Base-by-base conservation (phyloP, 2,113 vertebrate genomes). In the Platanista minor region DNA sequence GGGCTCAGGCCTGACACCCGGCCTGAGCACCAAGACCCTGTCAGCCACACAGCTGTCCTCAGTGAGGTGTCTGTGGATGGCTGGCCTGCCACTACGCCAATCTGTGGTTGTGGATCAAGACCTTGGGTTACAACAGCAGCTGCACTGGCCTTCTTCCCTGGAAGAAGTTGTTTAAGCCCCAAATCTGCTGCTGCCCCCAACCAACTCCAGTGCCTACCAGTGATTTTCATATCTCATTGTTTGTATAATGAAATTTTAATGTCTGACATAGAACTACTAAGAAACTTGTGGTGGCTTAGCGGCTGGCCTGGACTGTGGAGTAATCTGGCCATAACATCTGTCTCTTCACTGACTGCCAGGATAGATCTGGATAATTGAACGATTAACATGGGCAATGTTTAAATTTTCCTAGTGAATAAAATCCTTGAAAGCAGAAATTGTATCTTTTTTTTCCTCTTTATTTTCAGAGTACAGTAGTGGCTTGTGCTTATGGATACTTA, bases 31-130 rank as follows among this genome's bases (percentile, higher is more conserved):
- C 49, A 49, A 49, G 49, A 49, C 49, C 49, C 49, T 49, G 49
- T 49, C 49, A 49, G 49, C 13, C 49, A 49, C 49, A 14, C 49
- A 49, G 49, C 91, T 96, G 93, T 91, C 59, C 93, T 93, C 94
- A 92, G 66, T 89, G 66, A 96, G 54, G 46, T 54, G 18, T 97
- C 71, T 96, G 72, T 77, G 46, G 54, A 96, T 77, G 83, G 75
- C 33, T 81, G 49, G 41, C 72, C 93, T 94, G 92, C 83, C 90
- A 94, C 46, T 91, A 93, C 43, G 91, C 67, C 78, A 95, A 75
- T 83, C 91, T 95, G 54, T 64, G 57, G 77, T 69, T 88, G n/a
- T 41, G 43, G 39, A 74, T 71, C 81, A 92, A 94, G 86, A 94
- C 31, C 54, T 62, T 86, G 46, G 61, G 78, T 88, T 80, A 20